These are phyloP conservation scores for Turritopsis rubra DNA, from an alignment of 30 jellyfish, hydroid and myxozoan species.

Conservation along the genomic window DNA sequence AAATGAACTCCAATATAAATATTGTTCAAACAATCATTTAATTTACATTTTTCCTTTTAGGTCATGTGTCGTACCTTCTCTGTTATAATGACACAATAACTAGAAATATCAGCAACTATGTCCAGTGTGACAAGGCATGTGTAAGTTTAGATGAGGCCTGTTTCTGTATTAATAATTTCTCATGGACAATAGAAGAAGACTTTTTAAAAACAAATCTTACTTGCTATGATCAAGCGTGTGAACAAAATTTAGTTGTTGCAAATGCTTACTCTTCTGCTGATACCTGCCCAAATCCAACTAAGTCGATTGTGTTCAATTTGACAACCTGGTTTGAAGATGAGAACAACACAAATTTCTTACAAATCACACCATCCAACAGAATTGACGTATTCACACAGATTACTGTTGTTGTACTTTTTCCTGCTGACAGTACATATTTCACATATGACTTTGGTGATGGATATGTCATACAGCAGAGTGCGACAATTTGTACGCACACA, in stretches of 20 bases:
- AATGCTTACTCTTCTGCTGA: constrained; percentile 4
- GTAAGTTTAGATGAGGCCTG: constrained; percentile 20
- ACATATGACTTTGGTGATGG: constrained; percentile 22
- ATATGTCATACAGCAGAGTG: not conserved
- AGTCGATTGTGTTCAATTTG: constrained; percentile 15
- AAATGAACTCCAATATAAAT: too few relatives aligned
- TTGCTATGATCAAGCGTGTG: constrained; percentile 23
- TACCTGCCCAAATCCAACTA: constrained; percentile 9
- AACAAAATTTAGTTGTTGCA: not conserved
- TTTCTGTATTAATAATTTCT: constrained; percentile 21
- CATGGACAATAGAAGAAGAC: constrained; percentile 10
- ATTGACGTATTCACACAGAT: constrained; percentile 9
- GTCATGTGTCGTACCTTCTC: not conserved
- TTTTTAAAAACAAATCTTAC: constrained; percentile 1
- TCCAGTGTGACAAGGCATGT: constrained; percentile 23
- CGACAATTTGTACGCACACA: constrained; percentile 2
- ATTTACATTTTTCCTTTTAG: not conserved
- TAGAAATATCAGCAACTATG: not conserved
- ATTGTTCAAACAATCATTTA: too few relatives aligned
- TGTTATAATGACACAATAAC: not conserved
- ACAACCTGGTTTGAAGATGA: constrained; percentile 6
- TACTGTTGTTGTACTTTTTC: not conserved
- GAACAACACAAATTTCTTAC: constrained; percentile 1
- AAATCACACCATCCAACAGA: not conserved
- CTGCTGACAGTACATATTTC: not conserved